Evolutionary conservation across 2,797 vertebrate species (phyloP).

Genomic region (Liasis olivaceus): DNA sequence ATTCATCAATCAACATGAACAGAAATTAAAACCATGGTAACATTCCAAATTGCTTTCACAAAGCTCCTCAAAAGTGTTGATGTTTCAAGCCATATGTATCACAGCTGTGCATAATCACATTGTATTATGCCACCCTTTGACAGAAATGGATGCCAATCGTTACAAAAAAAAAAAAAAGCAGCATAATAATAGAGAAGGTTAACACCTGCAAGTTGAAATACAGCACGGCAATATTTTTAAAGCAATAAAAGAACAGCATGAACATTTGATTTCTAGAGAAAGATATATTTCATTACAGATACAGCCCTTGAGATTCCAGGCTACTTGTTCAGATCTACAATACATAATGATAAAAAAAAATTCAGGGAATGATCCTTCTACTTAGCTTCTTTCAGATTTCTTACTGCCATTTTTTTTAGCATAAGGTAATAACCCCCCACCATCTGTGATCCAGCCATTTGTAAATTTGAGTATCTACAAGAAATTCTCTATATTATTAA

Average conservation of each 20-base stretch:
- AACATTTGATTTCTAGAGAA: not conserved
- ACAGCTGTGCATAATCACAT: constrained; percentile 18
- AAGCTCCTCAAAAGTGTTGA: constrained; percentile 17
- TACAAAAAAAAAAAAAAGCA: not conserved
- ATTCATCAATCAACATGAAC: constrained; percentile 1
- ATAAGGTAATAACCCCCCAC: not conserved
- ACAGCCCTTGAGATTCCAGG: not conserved
- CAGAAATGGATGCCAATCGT: not conserved
- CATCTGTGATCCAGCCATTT: not conserved
- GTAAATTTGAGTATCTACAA: not conserved
- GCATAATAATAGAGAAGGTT: constrained; percentile 18
- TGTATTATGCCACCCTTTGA: not conserved
- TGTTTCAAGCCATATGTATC: constrained; percentile 31
- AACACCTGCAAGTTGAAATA: constrained; percentile 3
- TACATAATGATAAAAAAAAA: not conserved
- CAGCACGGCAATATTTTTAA: not conserved
- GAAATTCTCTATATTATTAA: not conserved
- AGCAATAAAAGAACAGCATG: not conserved
- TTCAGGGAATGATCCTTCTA: not conserved
- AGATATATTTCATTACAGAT: not conserved
- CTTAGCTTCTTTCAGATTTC: not conserved
- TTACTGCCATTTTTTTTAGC: not conserved
- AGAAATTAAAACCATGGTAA: constrained; percentile 23
- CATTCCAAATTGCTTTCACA: constrained; percentile 25
- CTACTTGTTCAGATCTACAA: not conserved